phyloP scores from a whole-genome alignment of 2,888 invertebrate genomes.

The Lasiommata megera region DNA sequence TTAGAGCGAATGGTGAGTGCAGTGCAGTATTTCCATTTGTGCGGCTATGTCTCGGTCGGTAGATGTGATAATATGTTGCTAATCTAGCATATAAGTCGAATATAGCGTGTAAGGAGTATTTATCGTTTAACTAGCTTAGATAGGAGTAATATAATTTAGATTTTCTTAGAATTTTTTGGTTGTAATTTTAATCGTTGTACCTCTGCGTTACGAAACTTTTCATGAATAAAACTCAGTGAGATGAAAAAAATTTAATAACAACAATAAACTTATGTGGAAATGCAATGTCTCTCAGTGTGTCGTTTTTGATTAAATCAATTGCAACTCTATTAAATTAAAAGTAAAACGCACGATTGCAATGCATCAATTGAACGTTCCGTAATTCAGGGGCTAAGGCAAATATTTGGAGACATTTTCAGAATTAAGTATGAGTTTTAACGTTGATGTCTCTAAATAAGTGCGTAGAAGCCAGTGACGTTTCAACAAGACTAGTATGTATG shows the following conservation, averaged over 20 bases:
- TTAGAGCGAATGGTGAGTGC: slow-evolving; percentile 34
- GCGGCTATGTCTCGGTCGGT: slow-evolving; percentile 67
- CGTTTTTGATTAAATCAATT: too few species aligned
- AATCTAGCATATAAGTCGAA: slow-evolving; percentile 60
- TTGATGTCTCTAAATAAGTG: not conserved
- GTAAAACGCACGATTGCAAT: not conserved
- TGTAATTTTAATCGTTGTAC: slow-evolving; percentile 54
- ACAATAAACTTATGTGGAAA: too few species aligned
- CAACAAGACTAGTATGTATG: not conserved
- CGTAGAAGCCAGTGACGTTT: not conserved
- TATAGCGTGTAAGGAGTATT: slow-evolving; percentile 71
- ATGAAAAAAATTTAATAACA: too few species aligned
- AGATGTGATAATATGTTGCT: slow-evolving; percentile 74
- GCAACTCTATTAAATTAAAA: too few species aligned
- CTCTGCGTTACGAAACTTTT: not conserved
- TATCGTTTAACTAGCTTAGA: slow-evolving; percentile 73
- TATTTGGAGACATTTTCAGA: slow-evolving; percentile 38
- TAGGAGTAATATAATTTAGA: slow-evolving; percentile 62
- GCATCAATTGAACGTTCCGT: not conserved
- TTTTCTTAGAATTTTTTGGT: slow-evolving; percentile 57
- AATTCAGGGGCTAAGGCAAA: slow-evolving; percentile 15
- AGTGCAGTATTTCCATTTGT: slow-evolving; percentile 47
- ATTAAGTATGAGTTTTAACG: not conserved
- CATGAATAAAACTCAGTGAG: too few species aligned
- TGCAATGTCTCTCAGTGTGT: too few species aligned